Evolutionary conservation across 92 coral and sea anemone species (phyloP), one percentile per base, ranked within the genome.

Genomic region (Desmophyllum pertusum): DNA sequence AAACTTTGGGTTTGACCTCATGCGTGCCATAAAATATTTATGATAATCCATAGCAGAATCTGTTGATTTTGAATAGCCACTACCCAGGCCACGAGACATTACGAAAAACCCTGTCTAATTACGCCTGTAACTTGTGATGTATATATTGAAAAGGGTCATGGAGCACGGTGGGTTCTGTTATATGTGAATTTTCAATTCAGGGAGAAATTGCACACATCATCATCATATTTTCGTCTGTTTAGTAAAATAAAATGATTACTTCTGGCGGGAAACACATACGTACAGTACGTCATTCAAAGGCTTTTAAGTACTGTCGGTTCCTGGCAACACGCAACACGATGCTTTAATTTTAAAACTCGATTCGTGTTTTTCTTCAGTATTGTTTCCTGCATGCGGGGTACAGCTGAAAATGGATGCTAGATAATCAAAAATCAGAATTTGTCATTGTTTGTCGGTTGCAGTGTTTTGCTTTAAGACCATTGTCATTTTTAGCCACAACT

Each of bases 381-480:
- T 59, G 51, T 77, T 57, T 63, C 25, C 70, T 65, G 42, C 70
- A 36, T 11, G 70, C 23, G 18, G 70, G 63, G 70, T 10, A 37
- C 65, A 50, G 40, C 64, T 48, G 81, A 40, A 50, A 59, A 42
- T 9, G 21, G 25, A 25, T 33, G 29, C 51, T 14, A 17, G 17
- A 70, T 38, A 70, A n/a, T 38, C 45, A 27, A 23, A 35, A 33
- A 46, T 35, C 61, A 46, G 64, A 21, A 67, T 67, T 64, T 42
- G 11, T 14, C 18, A 19, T 10, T 65, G 75, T 41, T 27, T 46
- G 21, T 66, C 11, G 41, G 39, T 11, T 10, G 23, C 4, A 15
- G 43, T 66, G 73, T 37, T 67, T 67, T 67, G 23, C 43, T 67
- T 19, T 36, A 43, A 59, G 30, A 38, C 42, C 6, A 67, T 67